These are phyloP conservation scores for Zaprionus camerounensis DNA, from an alignment of 1,140 invertebrate genomes.

Conservation along the genomic window DNA sequence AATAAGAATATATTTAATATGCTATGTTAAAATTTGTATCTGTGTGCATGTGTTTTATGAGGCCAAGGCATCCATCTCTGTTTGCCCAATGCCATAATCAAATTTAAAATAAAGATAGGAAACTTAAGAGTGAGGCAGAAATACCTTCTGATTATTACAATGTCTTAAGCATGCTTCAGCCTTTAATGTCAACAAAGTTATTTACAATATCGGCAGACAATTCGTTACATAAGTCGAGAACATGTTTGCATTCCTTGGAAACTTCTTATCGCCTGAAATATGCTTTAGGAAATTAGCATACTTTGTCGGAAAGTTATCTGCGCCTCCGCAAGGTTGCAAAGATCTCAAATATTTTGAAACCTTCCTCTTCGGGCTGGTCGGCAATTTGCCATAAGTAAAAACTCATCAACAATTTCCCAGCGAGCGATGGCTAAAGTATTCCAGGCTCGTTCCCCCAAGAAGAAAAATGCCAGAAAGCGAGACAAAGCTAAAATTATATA, in stretches of 20 bases:
- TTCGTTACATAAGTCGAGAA: not conserved
- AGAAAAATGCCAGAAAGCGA: conserved; percentile 40
- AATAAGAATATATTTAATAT: not conserved
- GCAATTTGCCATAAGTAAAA: conserved; percentile 14
- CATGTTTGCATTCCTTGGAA: not conserved
- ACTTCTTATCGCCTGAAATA: conserved; percentile 10
- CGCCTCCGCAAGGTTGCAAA: conserved; percentile 9
- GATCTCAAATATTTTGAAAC: conserved; percentile 22
- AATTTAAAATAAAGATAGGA: no score
- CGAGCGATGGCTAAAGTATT: conserved; percentile 26
- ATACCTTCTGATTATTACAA: not conserved
- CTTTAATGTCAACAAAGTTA: not conserved
- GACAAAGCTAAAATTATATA: conserved; percentile 71
- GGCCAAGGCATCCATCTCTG: no score
- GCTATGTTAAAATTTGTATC: no score
- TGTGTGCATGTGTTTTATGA: no score
- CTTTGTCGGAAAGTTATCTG: conserved; percentile 34
- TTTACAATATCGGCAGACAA: not conserved
- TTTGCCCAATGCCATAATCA: no score
- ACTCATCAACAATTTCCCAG: conserved; percentile 35
- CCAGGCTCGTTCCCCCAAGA: not conserved
- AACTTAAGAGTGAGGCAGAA: not conserved
- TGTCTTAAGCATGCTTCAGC: not conserved
- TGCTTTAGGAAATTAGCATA: conserved; percentile 28
- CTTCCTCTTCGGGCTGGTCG: not conserved